A percentile compares a stretch with the other conserved stretches of the same genome.
phyloP scores from a whole-genome alignment of 2,888 invertebrate genomes.

The Azorinus chamasolen region DNA sequence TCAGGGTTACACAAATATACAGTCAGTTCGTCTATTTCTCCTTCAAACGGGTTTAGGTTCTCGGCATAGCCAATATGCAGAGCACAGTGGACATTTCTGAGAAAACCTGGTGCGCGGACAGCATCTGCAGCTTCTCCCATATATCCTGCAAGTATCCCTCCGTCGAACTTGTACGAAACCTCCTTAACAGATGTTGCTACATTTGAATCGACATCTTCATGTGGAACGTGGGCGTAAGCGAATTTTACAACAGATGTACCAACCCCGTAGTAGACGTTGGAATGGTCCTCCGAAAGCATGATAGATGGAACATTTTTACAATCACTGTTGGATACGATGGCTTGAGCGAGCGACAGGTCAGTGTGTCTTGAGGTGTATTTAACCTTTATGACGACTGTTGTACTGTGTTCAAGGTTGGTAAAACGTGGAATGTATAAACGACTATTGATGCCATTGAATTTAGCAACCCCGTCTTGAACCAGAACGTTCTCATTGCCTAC shows the following conservation, averaged over 20 bases:
- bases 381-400: conserved; percentile 71
- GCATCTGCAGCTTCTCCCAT: not conserved
- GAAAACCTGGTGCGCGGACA: not conserved
- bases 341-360: conserved; percentile 42
- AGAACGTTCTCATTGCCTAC: conserved; percentile 66
- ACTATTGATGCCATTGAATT: conserved; percentile 72
- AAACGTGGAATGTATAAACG: conserved; percentile 76
- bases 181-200: not conserved
- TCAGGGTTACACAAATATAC: conserved; percentile 30
- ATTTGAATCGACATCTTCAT: not conserved
- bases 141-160: not conserved
- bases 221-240: conserved; percentile 21
- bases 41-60: conserved; percentile 23
- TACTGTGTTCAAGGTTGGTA: conserved; percentile 71
- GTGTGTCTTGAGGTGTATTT: conserved; percentile 60
- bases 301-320: conserved; percentile 71
- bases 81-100: conserved; percentile 69
- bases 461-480: conserved; percentile 66
- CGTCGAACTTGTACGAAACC: conserved; percentile 16
- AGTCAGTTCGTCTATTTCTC: conserved; percentile 12
- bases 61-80: conserved; percentile 75
- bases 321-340: conserved; percentile 75
- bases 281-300: conserved; percentile 62
- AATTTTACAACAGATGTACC: conserved; percentile 42
- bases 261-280: conserved; percentile 63